These are phyloP conservation scores for Palythoa grandis DNA, from an alignment of 92 coral and sea anemone species.

Conservation along the genomic window DNA sequence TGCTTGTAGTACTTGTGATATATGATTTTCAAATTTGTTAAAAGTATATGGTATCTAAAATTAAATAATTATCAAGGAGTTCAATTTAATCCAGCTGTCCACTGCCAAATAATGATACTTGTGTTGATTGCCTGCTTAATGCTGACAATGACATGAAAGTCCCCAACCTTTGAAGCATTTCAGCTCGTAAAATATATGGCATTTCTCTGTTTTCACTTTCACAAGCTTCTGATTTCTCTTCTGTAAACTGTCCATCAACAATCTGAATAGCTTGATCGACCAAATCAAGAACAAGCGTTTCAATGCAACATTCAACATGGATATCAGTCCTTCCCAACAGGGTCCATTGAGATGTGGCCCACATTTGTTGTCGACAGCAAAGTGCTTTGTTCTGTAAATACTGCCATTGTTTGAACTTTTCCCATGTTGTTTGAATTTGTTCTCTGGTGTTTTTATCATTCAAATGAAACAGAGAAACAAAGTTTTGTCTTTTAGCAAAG, in stretches of 20 bases:
- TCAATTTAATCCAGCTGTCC: neutral
- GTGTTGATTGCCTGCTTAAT: slow-evolving; percentile 3
- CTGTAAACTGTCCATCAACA: slow-evolving; percentile 60
- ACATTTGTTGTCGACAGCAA: slow-evolving; percentile 43
- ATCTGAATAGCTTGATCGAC: slow-evolving; percentile 65
- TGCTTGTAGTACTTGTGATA: too few species aligned
- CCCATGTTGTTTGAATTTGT: slow-evolving; percentile 59
- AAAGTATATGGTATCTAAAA: too few species aligned
- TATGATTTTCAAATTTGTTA: too few species aligned
- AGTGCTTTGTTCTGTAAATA: neutral
- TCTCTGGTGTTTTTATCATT: slow-evolving; percentile 55
- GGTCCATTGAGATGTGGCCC: slow-evolving; percentile 50
- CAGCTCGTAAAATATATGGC: slow-evolving; percentile 56
- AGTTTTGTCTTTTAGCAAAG: slow-evolving; percentile 61
- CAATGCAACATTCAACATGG: slow-evolving; percentile 68
- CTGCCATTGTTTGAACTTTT: slow-evolving; percentile 52
- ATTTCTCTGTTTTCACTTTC: slow-evolving; percentile 59
- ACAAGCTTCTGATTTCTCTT: slow-evolving; percentile 32
- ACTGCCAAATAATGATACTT: slow-evolving; percentile 5
- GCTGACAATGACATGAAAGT: neutral
- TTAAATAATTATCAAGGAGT: neutral
- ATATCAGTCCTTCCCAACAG: slow-evolving; percentile 51
- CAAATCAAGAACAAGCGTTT: slow-evolving; percentile 64
- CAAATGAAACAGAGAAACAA: slow-evolving; percentile 63
- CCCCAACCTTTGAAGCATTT: slow-evolving; percentile 16